Evolutionary conservation across 2,113 vertebrate genomes (phyloP).

Genomic region (Gavia stellata): DNA sequence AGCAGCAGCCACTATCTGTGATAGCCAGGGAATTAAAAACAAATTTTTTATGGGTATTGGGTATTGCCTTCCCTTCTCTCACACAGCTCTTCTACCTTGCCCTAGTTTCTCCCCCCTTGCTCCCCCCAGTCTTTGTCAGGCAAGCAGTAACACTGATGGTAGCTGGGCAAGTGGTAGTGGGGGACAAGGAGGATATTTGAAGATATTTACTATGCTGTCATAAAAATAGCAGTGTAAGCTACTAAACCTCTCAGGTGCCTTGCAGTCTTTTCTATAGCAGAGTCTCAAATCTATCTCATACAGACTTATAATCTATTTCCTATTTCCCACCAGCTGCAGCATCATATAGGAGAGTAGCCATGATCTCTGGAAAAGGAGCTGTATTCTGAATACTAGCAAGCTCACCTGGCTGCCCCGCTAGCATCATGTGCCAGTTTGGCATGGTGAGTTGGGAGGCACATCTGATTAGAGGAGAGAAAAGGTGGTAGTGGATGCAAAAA

Average conservation of each 20-base stretch:
- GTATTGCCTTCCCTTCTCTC: slow-evolving; percentile 40
- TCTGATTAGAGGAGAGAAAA: background rate
- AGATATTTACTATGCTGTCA: slow-evolving; percentile 60
- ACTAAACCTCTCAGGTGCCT: slow-evolving; percentile 59
- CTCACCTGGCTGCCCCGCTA: background rate
- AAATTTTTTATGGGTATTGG: slow-evolving; percentile 80
- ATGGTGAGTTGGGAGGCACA: background rate
- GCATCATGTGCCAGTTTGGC: background rate
- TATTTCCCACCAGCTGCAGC: slow-evolving; percentile 11
- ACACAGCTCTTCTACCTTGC: slow-evolving; percentile 52
- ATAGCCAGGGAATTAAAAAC: slow-evolving; percentile 86
- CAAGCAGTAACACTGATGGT: slow-evolving; percentile 24
- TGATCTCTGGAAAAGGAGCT: background rate
- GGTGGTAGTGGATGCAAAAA: background rate
- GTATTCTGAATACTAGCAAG: background rate
- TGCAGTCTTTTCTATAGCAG: slow-evolving; percentile 48
- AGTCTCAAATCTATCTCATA: slow-evolving; percentile 42
- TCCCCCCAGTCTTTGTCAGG: slow-evolving; percentile 50
- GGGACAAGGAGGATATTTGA: background rate
- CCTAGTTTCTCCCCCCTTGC: slow-evolving; percentile 58
- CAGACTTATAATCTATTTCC: slow-evolving; percentile 39
- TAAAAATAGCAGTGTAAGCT: slow-evolving; percentile 52
- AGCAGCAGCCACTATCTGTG: slow-evolving; percentile 83
- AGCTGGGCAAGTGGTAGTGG: slow-evolving; percentile 26
- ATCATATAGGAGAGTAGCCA: background rate